A percentile compares a stretch with the other conserved stretches of the same genome.
These are phyloP conservation scores for Pegoplata infirma DNA, from an alignment of 2,888 invertebrate genomes.

Conservation along the genomic window DNA sequence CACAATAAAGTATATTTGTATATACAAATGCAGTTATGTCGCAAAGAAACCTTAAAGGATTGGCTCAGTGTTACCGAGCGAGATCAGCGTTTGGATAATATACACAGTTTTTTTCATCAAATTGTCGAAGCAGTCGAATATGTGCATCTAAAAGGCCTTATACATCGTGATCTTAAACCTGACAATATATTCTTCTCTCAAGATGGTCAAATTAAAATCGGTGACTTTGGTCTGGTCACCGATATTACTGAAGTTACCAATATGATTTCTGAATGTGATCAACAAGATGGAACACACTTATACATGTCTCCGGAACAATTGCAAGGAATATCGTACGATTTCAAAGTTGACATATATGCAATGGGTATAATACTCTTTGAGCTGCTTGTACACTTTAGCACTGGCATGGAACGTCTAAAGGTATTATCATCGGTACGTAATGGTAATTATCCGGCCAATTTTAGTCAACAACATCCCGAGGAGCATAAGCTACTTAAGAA, in stretches of 20 bases:
- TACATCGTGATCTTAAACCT: background rate
- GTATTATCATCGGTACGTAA: conserved; percentile 83
- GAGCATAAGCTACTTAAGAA: conserved; percentile 85
- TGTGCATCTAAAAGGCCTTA: conserved; percentile 93
- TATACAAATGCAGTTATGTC: conserved; percentile 98
- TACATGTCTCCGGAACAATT: conserved; percentile 99
- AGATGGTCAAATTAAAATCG: conserved; percentile 95
- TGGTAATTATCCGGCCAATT: conserved; percentile 84
- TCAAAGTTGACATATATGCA: conserved; percentile 97
- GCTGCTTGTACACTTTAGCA: conserved; percentile 91
- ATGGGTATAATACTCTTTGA: conserved; percentile 96
- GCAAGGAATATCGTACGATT: conserved; percentile 86
- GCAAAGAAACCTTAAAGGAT: conserved; percentile 91
- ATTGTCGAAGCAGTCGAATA: conserved; percentile 97
- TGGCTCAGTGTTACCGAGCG: conserved; percentile 86
- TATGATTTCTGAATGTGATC: conserved; percentile 73
- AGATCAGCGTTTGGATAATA: conserved; percentile 78
- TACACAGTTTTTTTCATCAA: conserved; percentile 89
- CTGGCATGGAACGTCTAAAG: conserved; percentile 92
- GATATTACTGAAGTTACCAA: conserved; percentile 85
- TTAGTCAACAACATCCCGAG: conserved; percentile 82
- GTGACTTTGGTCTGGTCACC: conserved; percentile 99
- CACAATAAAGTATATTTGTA: conserved; percentile 86
- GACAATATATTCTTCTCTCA: conserved; percentile 93
- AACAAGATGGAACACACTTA: conserved; percentile 89